phyloP scores from a whole-genome alignment of 2,113 vertebrate genomes.

The Dasyprocta punctata region DNA sequence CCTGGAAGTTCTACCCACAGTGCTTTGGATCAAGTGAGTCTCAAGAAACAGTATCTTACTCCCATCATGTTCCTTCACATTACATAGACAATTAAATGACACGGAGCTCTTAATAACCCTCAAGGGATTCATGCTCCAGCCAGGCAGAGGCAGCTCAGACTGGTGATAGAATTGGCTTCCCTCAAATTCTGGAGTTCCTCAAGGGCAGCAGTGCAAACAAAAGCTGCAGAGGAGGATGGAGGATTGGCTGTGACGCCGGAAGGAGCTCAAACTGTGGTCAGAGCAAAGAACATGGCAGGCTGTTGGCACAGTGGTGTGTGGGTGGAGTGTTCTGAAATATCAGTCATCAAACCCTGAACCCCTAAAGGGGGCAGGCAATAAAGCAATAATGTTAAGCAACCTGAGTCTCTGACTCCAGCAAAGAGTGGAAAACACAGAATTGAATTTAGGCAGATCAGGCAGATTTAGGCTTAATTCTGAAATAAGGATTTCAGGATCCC shows the following conservation, averaged over 20 bases:
- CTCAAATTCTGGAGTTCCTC: background rate
- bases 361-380: too few species aligned
- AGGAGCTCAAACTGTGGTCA: too few species aligned
- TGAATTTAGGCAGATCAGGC: background rate
- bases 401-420: background rate
- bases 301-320: background rate
- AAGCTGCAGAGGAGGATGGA: background rate
- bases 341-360: background rate
- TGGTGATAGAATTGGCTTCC: fast-evolving
- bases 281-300: background rate
- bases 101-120: background rate
- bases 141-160: background rate
- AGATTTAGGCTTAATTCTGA: background rate
- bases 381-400: background rate
- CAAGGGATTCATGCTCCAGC: fast-evolving
- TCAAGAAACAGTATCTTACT: background rate
- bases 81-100: background rate
- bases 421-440: background rate
- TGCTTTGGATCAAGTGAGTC: background rate
- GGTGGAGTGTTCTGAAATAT: background rate
- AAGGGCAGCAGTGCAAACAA: background rate
- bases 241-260: fast-evolving
- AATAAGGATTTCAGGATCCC: background rate
- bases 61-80: background rate
- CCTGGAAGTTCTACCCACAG: fast-evolving